Conservation (phyloP, 2,113 vertebrate genomes). For the Danionella cerebrum region DNA sequence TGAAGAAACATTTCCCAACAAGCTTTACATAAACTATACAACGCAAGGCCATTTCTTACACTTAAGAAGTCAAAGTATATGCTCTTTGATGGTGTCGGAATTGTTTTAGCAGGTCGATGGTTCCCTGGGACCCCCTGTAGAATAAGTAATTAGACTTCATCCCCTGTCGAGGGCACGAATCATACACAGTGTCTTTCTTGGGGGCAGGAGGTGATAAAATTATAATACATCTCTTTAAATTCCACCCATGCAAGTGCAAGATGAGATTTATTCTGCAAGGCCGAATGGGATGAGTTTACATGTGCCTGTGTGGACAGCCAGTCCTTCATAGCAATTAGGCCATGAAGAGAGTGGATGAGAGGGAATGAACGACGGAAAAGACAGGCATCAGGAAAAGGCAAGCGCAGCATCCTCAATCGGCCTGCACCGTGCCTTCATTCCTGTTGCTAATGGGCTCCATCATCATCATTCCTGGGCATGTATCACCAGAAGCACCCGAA, state of each 20-base stretch:
- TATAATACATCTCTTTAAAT: constrained; percentile 50
- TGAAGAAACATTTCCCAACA: constrained; percentile 25
- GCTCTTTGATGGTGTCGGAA: constrained; percentile 31
- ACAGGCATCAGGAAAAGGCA: constrained; percentile 27
- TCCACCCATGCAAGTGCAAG: constrained; percentile 37
- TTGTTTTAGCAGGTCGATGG: constrained; percentile 34
- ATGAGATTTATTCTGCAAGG: constrained; percentile 45
- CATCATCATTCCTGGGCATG: constrained; percentile 52
- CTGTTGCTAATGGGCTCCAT: constrained; percentile 51
- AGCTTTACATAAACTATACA: constrained; percentile 12
- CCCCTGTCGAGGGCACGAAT: constrained; percentile 30
- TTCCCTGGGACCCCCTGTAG: constrained; percentile 32
- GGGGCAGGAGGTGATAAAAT: constrained; percentile 37
- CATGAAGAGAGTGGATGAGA: constrained; percentile 25
- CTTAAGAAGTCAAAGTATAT: constrained; percentile 39
- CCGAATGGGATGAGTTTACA: constrained; percentile 14
- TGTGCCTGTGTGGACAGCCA: constrained; percentile 27
- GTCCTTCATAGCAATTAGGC: constrained; percentile 42
- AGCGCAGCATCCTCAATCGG: constrained; percentile 39
- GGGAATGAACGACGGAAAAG: constrained; percentile 12
- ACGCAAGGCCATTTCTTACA: constrained; percentile 13
- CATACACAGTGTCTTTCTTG: constrained; percentile 17
- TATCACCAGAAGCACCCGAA: constrained; percentile 46
- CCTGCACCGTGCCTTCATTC: constrained; percentile 47
- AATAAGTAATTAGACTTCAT: constrained; percentile 39